Evolutionary conservation across 2,797 vertebrate genomes (phyloP), one percentile per base, ranked within the genome.

Genomic region (Thalassophryne amazonica): DNA sequence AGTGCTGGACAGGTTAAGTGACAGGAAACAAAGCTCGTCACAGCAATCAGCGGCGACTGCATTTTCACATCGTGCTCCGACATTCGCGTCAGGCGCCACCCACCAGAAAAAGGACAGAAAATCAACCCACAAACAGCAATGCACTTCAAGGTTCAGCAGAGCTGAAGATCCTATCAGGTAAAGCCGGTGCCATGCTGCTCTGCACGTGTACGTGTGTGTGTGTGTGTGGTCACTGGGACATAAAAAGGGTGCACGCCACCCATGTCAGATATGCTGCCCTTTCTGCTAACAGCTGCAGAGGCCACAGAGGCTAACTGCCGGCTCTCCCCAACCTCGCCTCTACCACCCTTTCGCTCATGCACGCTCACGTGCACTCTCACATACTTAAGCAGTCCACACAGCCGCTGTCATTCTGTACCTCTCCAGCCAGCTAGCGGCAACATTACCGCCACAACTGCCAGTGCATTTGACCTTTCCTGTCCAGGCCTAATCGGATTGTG

Each of bases 391-490:
- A 9, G 35, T 45, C 51, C 31, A 27, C 57, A 60, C 51, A 21
- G 69, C 68, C 22, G 22, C 29, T 75, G 61, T 54, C 76, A 62
- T 50, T 42, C 76, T 70, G 68, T 60, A 61, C 12, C 50, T 85
- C 83, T 80, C 71, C 80, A 80, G 76, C 80, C 88, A 90, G 93
- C 92, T 91, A 91, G 88, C 86, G 89, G 83, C 88, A 85, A 91
- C 55, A 10, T 68, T 73, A 46, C 71, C 49, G 87, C 89, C 86
- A 87, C 90, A 91, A 86, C 91, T 90, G 93, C 87, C 91, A 92
- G 93, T 91, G 90, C 89, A 71, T 89, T 95, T 96, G 94, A 97
- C 95, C 94, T 97, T 96, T 92, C 93, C 91, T 90, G 92, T 93
- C 91, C 84, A 73, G 91, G 88, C 91, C 92, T 97, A 95, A 96